Conservation (phyloP, 2,797 vertebrate species). For the Sebastes matsubarae region DNA sequence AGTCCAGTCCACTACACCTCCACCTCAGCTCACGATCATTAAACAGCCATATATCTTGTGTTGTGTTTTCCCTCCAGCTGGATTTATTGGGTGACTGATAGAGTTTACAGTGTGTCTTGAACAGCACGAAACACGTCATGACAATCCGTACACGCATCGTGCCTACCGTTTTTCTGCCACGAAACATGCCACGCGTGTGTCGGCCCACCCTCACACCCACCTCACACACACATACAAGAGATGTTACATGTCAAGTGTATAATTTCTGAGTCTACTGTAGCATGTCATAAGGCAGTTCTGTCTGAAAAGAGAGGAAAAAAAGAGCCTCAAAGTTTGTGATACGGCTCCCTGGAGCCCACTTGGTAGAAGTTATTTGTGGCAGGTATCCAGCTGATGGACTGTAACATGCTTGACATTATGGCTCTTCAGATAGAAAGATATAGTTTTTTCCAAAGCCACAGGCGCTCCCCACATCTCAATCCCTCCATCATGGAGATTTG, state of each 20-base stretch:
- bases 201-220: constrained; percentile 29
- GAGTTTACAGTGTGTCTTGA: constrained; percentile 78
- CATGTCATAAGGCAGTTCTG: constrained; percentile 38
- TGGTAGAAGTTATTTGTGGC: constrained; percentile 46
- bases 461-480: constrained; percentile 32
- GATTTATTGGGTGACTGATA: constrained; percentile 83
- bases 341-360: constrained; percentile 36
- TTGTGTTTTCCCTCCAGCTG: constrained; percentile 72
- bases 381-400: constrained; percentile 64
- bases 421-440: constrained; percentile 58
- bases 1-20: constrained; percentile 58
- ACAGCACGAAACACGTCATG: constrained; percentile 69
- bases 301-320: constrained; percentile 30
- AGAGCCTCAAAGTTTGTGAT: constrained; percentile 21
- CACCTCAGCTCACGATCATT: constrained; percentile 68
- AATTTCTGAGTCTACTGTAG: constrained; percentile 28
- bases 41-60: constrained; percentile 73
- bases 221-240: not conserved
- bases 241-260: constrained; percentile 39
- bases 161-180: constrained; percentile 29
- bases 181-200: constrained; percentile 37
- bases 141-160: constrained; percentile 61
- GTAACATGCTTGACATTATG: constrained; percentile 54
- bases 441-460: constrained; percentile 57
- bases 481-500: constrained; percentile 33